Percentiles rank a stretch among this genome's conserved stretches.
phyloP scores from a whole-genome alignment of 1,140 invertebrate genomes.

The Stegodyphus dumicola region DNA sequence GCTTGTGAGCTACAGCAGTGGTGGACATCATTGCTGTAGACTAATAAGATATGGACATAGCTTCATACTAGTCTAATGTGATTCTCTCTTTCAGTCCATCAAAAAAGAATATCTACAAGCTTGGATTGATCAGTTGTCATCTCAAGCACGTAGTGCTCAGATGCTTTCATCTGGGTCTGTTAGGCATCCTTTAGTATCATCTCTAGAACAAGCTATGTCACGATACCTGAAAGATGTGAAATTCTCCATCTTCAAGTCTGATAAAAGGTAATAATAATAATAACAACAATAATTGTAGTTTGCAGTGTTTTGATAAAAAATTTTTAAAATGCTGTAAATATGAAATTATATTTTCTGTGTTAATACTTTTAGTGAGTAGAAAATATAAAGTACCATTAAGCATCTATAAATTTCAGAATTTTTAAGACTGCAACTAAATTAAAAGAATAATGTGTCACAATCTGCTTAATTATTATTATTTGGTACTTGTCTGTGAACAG shows the following conservation, averaged over 20 bases:
- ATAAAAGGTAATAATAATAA: slow-evolving; percentile 67
- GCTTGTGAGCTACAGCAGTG: too few species aligned
- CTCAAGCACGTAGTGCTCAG: slow-evolving; percentile 78
- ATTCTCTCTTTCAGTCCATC: slow-evolving; percentile 73
- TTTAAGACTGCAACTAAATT: not conserved
- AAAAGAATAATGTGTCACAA: not conserved
- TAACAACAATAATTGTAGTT: not conserved
- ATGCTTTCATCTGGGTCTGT: slow-evolving; percentile 76
- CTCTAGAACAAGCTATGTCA: slow-evolving; percentile 78
- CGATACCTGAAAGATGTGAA: slow-evolving; percentile 68
- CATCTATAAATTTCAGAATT: not conserved
- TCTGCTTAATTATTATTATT: too few species aligned
- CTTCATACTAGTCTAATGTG: too few species aligned
- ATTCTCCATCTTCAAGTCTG: slow-evolving; percentile 67
- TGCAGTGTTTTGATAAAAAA: not conserved
- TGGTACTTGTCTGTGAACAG: too few species aligned
- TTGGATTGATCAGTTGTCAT: slow-evolving; percentile 80
- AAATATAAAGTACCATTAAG: not conserved
- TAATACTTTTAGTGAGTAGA: not conserved
- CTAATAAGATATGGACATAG: too few species aligned
- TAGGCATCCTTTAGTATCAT: slow-evolving; percentile 74
- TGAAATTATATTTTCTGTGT: not conserved
- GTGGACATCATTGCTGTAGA: too few species aligned
- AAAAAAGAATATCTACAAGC: slow-evolving; percentile 78
- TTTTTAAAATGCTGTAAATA: not conserved